Percentiles rank a stretch among this genome's conserved stretches.
Evolutionary conservation across 2,113 vertebrate genomes (phyloP).

Genomic region (Gyps fulvus): DNA sequence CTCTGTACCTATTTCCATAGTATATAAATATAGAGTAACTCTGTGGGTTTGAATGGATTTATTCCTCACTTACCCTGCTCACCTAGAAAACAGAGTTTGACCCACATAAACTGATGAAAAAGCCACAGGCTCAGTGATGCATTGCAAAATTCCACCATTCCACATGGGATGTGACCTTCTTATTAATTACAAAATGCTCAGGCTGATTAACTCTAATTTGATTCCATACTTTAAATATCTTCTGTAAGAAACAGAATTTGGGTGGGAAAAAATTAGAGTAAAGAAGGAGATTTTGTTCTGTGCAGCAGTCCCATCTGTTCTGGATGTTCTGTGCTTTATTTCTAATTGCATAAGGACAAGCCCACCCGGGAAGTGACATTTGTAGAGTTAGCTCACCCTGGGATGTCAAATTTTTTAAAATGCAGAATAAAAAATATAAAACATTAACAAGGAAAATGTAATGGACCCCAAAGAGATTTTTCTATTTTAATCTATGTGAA

Average conservation of each 20-base stretch:
- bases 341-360: not conserved
- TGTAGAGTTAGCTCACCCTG: not conserved
- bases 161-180: not conserved
- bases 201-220: conserved; percentile 30
- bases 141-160: conserved; percentile 20
- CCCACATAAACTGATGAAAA: conserved; percentile 28
- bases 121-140: not conserved
- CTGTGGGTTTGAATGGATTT: not conserved
- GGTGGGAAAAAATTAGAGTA: not conserved
- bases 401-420: not conserved
- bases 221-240: conserved; percentile 12
- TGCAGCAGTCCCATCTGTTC: not conserved
- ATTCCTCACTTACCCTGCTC: not conserved
- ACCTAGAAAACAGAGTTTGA: not conserved
- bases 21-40: not conserved
- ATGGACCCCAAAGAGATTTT: not conserved
- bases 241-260: not conserved
- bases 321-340: not conserved
- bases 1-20: not conserved
- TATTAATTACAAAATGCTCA: conserved; percentile 33
- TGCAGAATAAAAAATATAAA: not conserved
- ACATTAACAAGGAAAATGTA: not conserved
- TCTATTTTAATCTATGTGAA: not conserved
- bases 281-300: not conserved
- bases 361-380: not conserved